Evolutionary conservation across 2,113 vertebrate genomes (phyloP).

Genomic region (Petroica traversi): DNA sequence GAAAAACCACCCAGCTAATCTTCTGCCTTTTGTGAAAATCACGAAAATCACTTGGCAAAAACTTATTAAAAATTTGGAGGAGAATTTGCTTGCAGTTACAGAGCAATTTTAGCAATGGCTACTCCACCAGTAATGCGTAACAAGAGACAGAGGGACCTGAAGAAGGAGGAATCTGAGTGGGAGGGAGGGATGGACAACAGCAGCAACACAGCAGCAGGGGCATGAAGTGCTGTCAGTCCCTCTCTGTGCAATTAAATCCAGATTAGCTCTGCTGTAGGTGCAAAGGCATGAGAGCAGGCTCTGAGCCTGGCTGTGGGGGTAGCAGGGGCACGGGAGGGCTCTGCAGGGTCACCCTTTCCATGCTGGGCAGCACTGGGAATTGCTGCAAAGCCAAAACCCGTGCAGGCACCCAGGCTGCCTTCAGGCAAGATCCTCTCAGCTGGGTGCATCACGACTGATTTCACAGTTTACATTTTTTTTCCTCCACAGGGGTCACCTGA

Average conservation of each 20-base stretch:
- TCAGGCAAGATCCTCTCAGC: not conserved
- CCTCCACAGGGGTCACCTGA: not conserved
- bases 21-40: not conserved
- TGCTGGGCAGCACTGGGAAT: rapidly evolving
- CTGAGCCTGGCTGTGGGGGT: not conserved
- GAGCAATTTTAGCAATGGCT: not conserved
- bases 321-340: not conserved
- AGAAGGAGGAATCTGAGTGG: not conserved
- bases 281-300: not conserved
- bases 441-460: not conserved
- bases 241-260: not conserved
- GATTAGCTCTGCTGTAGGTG: not conserved
- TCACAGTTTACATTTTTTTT: not conserved
- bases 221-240: not conserved
- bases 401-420: not conserved
- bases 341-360: not conserved
- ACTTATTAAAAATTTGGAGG: not conserved
- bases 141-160: not conserved
- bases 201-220: not conserved
- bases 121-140: not conserved
- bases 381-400: not conserved
- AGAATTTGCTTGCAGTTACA: not conserved
- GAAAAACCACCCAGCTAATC: not conserved
- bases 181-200: not conserved
- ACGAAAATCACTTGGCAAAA: not conserved